phyloP scores from a whole-genome alignment of 1,140 invertebrate species.

The Asbolus verrucosus region DNA sequence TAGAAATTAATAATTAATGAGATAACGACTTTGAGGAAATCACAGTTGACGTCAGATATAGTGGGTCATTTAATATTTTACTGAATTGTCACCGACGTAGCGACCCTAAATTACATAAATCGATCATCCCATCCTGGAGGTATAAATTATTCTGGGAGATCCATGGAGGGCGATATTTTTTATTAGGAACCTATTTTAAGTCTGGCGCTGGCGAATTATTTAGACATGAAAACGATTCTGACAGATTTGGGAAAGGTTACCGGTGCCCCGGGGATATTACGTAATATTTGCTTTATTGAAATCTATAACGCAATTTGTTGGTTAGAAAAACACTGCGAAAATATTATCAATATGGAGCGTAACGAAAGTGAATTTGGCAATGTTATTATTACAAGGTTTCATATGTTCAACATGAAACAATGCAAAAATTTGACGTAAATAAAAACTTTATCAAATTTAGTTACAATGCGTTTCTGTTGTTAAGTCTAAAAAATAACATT shows the following conservation, averaged over 20 bases:
- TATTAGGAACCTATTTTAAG: neutral
- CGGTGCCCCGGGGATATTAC: constrained; percentile 14
- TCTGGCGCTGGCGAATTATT: constrained; percentile 1
- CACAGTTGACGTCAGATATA: constrained; percentile 4
- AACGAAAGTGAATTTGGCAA: constrained; percentile 5
- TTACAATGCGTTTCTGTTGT: too few relatives aligned
- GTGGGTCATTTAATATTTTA: too few relatives aligned
- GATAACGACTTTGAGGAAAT: constrained; percentile 6
- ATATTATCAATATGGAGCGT: neutral
- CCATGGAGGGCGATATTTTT: too few relatives aligned
- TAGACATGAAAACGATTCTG: constrained; percentile 5
- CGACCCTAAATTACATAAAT: too few relatives aligned
- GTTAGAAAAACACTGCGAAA: constrained; percentile 1
- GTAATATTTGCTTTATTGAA: neutral
- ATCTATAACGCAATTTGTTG: constrained; percentile 25
- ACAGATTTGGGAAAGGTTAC: constrained; percentile 33
- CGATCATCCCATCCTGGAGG: too few relatives aligned
- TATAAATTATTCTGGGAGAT: too few relatives aligned
- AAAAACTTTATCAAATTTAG: too few relatives aligned
- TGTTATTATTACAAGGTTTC: too few relatives aligned
- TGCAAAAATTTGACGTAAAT: too few relatives aligned
- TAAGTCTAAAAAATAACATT: too few relatives aligned
- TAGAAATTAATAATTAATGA: constrained; percentile 24
- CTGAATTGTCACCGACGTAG: too few relatives aligned
- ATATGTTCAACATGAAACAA: too few relatives aligned